Base-by-base conservation (phyloP, 1,140 invertebrate species). In the Ceratosolen solmsi region DNA sequence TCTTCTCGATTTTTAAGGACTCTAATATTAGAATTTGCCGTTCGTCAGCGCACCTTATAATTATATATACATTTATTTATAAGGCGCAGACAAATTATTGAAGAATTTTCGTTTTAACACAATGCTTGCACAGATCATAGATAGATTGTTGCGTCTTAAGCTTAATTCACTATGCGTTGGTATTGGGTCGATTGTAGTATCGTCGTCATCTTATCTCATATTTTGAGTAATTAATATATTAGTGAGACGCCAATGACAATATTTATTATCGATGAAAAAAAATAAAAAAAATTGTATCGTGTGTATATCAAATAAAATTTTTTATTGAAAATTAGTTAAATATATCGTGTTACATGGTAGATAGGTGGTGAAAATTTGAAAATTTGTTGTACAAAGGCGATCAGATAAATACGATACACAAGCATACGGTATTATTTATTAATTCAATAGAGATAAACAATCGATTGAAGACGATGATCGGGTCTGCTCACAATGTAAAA, bases 41-140 rank as follows among this genome's bases (percentile, higher is more conserved):
- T n/a, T 63, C 15, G 30, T 63, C 60, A 36, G 13, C 63, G 15
- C 30, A 68, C 33, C 63, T 68, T n/a, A 68, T 38, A 68, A 38
- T 68, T 5, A 38, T n/a, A 68, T 68, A 68, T 25, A 68, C 17
- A 36, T 68, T 68, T 38, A 68, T 68, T 38, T n/a, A 68, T 68
- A 38, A 38, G 33, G 63, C 15, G 33, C 8, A 68, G 25, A 68
- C 20, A n/a, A 38, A 68, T 68, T 38, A 68, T 25, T 46, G 41
- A 46, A 33, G 60, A 63, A 63, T 63, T 68, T 68, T 68, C 22
- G 33, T 17, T 68, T 68, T 13, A 68, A 68, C 33, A n/a, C 38
- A 38, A 68, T n/a, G 33, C 22, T 22, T n/a, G 27, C 63, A 68
- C 63, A n/a, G 20, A 63, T 63, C 0, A 36, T 63, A 63, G 15